Conservation (phyloP, 2,797 vertebrate genomes). For the Tokudaia tokunoshimensis region DNA sequence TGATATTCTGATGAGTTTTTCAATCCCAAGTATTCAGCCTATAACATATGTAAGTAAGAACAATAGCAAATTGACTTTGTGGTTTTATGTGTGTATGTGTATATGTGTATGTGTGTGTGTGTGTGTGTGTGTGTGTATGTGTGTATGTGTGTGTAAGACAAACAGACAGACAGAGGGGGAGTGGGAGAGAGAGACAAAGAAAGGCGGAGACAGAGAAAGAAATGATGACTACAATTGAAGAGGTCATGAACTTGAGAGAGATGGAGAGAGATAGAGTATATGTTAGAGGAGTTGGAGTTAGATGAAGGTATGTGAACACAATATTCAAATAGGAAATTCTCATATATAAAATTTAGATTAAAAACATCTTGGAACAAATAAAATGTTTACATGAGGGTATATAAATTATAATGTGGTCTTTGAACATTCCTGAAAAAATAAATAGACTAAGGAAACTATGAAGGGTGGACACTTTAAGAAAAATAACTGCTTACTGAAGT, state of each 20-base stretch:
- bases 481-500: not conserved
- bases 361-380: not conserved
- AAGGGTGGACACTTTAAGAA: slow-evolving; percentile 16
- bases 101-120: not conserved
- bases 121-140: not conserved
- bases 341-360: not conserved
- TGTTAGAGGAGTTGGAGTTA: not conserved
- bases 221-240: not conserved
- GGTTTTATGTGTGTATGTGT: not conserved
- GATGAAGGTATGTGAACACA: not conserved
- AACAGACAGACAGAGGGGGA: no score
- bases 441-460: not conserved
- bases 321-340: not conserved
- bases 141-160: not conserved
- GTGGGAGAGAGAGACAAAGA: no score
- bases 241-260: not conserved
- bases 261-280: not conserved
- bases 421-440: not conserved
- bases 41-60: not conserved
- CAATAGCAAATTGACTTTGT: not conserved
- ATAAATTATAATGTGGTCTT: not conserved
- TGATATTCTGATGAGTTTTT: not conserved
- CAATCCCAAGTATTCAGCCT: not conserved
- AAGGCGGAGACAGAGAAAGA: fast-evolving
- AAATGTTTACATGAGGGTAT: not conserved